Conservation (phyloP, 2,888 invertebrate genomes). For the Andrena fulva region DNA sequence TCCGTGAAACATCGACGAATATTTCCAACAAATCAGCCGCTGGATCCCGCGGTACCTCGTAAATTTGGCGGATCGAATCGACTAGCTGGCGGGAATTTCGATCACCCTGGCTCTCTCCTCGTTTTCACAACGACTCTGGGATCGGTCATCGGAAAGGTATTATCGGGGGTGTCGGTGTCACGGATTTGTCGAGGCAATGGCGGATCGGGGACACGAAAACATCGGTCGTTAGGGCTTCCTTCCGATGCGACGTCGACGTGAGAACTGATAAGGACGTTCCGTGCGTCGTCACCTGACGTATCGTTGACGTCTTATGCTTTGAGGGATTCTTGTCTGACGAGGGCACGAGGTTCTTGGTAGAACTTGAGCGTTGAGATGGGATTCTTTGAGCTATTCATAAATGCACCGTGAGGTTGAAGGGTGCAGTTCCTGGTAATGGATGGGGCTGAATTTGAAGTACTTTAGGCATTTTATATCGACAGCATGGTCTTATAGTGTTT, state of each 20-base stretch:
- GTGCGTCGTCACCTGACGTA: conserved; percentile 5
- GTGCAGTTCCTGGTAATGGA: too few species aligned
- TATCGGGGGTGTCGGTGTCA: conserved; percentile 18
- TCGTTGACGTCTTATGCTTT: not conserved
- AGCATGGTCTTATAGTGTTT: not conserved
- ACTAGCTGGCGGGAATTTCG: conserved; percentile 30
- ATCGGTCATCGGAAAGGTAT: conserved; percentile 16
- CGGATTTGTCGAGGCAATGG: conserved; percentile 19
- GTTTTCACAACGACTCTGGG: conserved; percentile 2
- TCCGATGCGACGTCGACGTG: conserved; percentile 15
- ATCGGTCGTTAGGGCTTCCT: conserved; percentile 29
- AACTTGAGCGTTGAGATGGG: too few species aligned
- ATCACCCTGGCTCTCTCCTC: conserved; percentile 21
- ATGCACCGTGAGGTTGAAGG: too few species aligned
- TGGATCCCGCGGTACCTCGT: conserved; percentile 39
- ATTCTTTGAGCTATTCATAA: too few species aligned
- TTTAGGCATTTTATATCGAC: not conserved
- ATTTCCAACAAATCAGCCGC: conserved; percentile 47
- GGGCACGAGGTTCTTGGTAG: not conserved
- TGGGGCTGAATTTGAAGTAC: not conserved
- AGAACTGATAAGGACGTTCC: conserved; percentile 25
- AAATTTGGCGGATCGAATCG: conserved; percentile 42
- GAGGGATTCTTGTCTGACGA: too few species aligned
- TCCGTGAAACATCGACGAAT: conserved; percentile 59
- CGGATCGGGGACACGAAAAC: conserved; percentile 2